Percentiles rank a stretch among this genome's conserved stretches.
These are phyloP conservation scores for Pseudeuparius sepicola DNA, from an alignment of 2,888 invertebrate genomes.

Conservation along the genomic window DNA sequence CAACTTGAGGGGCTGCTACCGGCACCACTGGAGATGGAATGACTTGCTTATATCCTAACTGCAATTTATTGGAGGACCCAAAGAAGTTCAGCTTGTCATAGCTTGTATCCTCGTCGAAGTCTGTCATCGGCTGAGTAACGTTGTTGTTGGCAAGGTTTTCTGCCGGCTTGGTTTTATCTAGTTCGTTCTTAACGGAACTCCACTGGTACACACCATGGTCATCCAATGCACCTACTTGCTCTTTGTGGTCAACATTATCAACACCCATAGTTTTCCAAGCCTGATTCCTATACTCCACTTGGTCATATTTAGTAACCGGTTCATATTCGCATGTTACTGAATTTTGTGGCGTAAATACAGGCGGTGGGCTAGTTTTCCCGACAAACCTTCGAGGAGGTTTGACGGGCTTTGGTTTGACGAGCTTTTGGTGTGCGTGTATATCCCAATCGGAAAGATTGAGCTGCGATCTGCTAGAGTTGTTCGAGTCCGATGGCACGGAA, in stretches of 20 bases:
- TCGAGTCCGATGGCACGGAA: conserved; percentile 25
- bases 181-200: conserved; percentile 27
- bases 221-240: conserved; percentile 35
- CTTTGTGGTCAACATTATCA: conserved; percentile 62
- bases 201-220: neutral
- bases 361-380: neutral
- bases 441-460: conserved; percentile 5
- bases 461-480: conserved; percentile 8
- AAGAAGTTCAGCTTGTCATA: conserved; percentile 77
- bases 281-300: conserved; percentile 64
- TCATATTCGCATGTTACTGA: conserved; percentile 38
- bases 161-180: conserved; percentile 28
- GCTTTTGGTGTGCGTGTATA: neutral
- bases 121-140: conserved; percentile 37
- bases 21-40: conserved; percentile 34
- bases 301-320: conserved; percentile 58
- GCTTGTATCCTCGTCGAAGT: conserved; percentile 43
- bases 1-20: conserved; percentile 31
- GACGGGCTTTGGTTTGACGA: conserved; percentile 18
- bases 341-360: conserved; percentile 9
- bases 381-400: conserved; percentile 38
- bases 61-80: conserved; percentile 58
- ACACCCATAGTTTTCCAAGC: conserved; percentile 76
- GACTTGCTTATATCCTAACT: conserved; percentile 56
- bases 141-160: conserved; percentile 41